These are phyloP conservation scores for Cephalopterus ornatus DNA, from an alignment of 2,113 vertebrate species.

Conservation along the genomic window DNA sequence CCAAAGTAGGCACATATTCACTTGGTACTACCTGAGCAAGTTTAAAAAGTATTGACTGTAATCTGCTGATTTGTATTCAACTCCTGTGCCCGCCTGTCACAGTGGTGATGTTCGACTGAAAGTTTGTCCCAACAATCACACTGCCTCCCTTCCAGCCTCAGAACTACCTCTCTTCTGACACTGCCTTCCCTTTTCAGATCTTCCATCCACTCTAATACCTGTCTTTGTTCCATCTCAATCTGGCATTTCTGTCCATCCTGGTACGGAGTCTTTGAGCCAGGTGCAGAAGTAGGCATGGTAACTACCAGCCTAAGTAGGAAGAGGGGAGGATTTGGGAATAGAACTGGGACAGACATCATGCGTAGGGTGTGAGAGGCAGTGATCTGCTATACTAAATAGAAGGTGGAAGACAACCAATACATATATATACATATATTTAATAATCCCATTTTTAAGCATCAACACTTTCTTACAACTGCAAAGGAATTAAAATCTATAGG, in stretches of 20 bases:
- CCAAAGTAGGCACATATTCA: not conserved
- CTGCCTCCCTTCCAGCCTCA: not conserved
- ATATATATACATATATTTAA: not conserved
- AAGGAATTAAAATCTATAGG: not conserved
- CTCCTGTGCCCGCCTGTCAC: not conserved
- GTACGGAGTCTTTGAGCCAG: not conserved
- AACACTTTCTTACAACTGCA: not conserved
- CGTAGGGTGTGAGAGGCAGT: not conserved
- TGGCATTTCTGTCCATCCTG: not conserved
- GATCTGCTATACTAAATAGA: not conserved
- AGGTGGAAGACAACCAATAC: not conserved
- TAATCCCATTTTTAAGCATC: not conserved
- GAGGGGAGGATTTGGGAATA: not conserved
- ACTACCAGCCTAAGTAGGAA: not conserved
- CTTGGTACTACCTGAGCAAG: not conserved
- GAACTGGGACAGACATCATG: not conserved
- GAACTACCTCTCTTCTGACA: not conserved
- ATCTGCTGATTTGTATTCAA: not conserved
- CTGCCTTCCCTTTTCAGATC: not conserved
- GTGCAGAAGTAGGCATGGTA: not conserved
- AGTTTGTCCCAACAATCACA: not conserved
- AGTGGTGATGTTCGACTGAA: fast-evolving
- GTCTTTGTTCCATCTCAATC: not conserved
- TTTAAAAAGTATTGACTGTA: not conserved
- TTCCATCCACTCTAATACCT: not conserved